These are phyloP conservation scores for Aldrovandia affinis DNA, from an alignment of 2,797 vertebrate species.

Conservation along the genomic window DNA sequence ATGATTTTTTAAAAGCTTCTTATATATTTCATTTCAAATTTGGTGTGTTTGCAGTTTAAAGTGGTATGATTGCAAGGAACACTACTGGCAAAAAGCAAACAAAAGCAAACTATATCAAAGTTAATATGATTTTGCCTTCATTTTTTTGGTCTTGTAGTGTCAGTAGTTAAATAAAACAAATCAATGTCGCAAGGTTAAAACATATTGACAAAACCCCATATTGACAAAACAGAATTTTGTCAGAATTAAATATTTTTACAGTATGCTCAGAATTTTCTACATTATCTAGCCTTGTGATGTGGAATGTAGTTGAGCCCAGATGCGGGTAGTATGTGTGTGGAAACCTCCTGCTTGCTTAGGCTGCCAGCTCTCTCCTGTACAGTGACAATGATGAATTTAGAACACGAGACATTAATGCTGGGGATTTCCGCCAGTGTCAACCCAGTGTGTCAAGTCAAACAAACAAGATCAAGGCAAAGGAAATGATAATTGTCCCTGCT, in stretches of 20 bases:
- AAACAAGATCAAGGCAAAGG: slow-evolving; percentile 95
- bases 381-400: slow-evolving; percentile 96
- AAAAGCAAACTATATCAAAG: too few species aligned
- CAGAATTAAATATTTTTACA: too few species aligned
- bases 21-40: too few species aligned
- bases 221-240: too few species aligned
- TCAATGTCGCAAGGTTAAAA: too few species aligned
- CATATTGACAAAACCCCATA: too few species aligned
- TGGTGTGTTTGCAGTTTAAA: background rate
- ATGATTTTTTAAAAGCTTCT: too few species aligned
- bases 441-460: slow-evolving; percentile 97
- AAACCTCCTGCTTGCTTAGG: slow-evolving; percentile 42
- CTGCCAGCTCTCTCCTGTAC: slow-evolving; percentile 73
- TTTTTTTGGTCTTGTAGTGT: too few species aligned
- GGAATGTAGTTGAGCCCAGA: background rate
- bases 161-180: too few species aligned
- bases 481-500: slow-evolving; percentile 94
- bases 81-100: background rate
- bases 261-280: background rate
- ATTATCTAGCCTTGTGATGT: background rate
- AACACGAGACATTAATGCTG: slow-evolving; percentile 98
- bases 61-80: background rate
- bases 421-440: slow-evolving; percentile 94
- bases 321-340: background rate
- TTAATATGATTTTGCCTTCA: too few species aligned